phyloP scores from a whole-genome alignment of 1,140 invertebrate species.

The Microplitis mediator region DNA sequence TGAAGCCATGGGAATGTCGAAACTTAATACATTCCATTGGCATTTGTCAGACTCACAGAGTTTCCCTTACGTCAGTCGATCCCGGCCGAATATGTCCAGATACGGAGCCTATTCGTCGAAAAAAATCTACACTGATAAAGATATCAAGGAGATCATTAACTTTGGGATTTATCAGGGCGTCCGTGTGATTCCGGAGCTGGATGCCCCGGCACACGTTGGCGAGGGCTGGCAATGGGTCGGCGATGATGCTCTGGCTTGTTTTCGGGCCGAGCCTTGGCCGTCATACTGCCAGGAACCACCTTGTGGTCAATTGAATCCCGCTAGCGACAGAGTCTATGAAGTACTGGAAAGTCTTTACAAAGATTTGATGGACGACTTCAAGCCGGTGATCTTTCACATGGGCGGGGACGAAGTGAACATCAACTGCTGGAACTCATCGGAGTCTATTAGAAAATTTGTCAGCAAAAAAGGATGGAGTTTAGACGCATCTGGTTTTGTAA shows the following conservation, averaged over 20 bases:
- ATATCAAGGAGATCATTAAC: slow-evolving; percentile 68
- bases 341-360: slow-evolving; percentile 74
- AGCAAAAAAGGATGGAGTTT: slow-evolving; percentile 62
- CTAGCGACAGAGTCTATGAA: slow-evolving; percentile 74
- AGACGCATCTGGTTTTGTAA: slow-evolving; percentile 69
- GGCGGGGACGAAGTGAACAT: slow-evolving; percentile 84
- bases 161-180: slow-evolving; percentile 78
- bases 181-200: slow-evolving; percentile 82
- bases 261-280: slow-evolving; percentile 76
- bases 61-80: slow-evolving; percentile 77
- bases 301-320: slow-evolving; percentile 84
- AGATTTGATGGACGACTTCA: slow-evolving; percentile 72
- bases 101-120: slow-evolving; percentile 74
- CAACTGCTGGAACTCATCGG: slow-evolving; percentile 78
- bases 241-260: slow-evolving; percentile 60
- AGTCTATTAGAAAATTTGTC: slow-evolving; percentile 75
- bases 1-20: slow-evolving; percentile 80
- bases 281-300: slow-evolving; percentile 83
- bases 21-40: slow-evolving; percentile 75
- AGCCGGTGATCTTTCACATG: slow-evolving; percentile 85
- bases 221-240: slow-evolving; percentile 82
- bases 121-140: slow-evolving; percentile 68
- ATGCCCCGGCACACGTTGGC: slow-evolving; percentile 86
- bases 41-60: slow-evolving; percentile 44
- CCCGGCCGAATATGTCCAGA: slow-evolving; percentile 71